Evolutionary conservation across 2,113 vertebrate genomes (phyloP).

Genomic region (Crotalus helleri): DNA sequence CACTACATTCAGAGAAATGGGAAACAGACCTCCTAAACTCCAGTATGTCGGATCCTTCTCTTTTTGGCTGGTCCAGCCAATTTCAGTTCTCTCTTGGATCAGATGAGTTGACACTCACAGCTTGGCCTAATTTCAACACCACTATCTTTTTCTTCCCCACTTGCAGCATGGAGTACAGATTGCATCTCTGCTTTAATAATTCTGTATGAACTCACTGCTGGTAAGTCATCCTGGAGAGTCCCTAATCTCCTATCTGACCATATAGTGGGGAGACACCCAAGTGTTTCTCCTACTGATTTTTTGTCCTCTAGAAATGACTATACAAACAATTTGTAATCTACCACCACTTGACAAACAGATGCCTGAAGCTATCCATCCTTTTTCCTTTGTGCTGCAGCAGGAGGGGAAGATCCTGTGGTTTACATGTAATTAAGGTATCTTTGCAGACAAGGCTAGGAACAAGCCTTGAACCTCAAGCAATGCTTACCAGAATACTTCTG

Average conservation of each 20-base stretch:
- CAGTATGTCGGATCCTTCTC: not conserved
- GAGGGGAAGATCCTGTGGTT: not conserved
- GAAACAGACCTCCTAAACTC: conserved; percentile 10
- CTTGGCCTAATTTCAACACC: not conserved
- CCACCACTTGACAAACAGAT: not conserved
- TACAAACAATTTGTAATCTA: not conserved
- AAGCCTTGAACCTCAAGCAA: not conserved
- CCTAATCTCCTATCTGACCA: not conserved
- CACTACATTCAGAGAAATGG: not conserved
- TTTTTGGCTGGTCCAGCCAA: not conserved
- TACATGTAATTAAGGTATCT: not conserved
- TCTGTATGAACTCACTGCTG: not conserved
- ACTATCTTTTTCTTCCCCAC: not conserved
- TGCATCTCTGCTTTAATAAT: not conserved
- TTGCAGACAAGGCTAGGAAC: not conserved
- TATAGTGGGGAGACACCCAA: not conserved
- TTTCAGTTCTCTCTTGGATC: not conserved
- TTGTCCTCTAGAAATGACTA: not conserved
- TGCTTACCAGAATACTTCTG: not conserved
- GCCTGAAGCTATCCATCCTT: not conserved
- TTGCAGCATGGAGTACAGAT: too few relatives aligned
- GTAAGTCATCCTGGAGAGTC: not conserved
- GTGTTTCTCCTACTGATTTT: not conserved
- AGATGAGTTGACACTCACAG: not conserved
- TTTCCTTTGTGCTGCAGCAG: not conserved